A percentile compares a stretch with the other conserved stretches of the same genome.
Evolutionary conservation across 2,888 invertebrate genomes (phyloP).

Genomic region (Ormyrus rosae): DNA sequence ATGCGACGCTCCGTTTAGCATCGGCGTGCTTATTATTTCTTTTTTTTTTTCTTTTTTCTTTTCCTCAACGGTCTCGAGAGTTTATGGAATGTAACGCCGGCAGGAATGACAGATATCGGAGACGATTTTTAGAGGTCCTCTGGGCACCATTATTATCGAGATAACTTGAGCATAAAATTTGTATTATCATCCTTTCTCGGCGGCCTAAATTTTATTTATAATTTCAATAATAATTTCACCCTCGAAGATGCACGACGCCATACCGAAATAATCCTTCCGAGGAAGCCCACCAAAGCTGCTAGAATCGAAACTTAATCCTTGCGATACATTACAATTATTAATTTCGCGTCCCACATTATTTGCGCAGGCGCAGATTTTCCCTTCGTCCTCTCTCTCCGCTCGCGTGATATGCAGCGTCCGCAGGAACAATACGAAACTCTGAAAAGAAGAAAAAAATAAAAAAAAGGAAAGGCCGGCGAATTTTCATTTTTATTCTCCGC

Average conservation of each 20-base stretch:
- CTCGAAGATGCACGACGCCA: too few relatives aligned
- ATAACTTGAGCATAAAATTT: slow-evolving; percentile 48
- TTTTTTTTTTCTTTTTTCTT: slow-evolving; percentile 22
- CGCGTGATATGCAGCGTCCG: neutral
- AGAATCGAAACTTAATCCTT: too few relatives aligned
- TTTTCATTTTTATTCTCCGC: slow-evolving; percentile 26
- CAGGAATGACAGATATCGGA: neutral
- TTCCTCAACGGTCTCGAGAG: slow-evolving; percentile 21
- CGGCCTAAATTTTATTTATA: slow-evolving; percentile 34
- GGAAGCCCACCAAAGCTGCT: too few relatives aligned
- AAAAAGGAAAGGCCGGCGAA: neutral
- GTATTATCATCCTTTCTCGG: slow-evolving; percentile 11
- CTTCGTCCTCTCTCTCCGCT: too few relatives aligned
- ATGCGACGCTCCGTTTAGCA: slow-evolving; percentile 52
- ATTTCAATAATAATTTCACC: slow-evolving; percentile 6
- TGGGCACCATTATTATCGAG: slow-evolving; percentile 46
- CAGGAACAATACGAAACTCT: neutral
- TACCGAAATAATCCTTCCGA: too few relatives aligned
- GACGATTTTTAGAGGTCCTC: slow-evolving; percentile 38
- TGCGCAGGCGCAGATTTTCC: too few relatives aligned
- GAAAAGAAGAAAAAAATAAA: neutral
- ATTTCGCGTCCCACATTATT: too few relatives aligned
- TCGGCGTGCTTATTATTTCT: slow-evolving; percentile 46
- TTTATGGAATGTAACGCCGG: slow-evolving; percentile 49
- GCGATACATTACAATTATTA: too few relatives aligned